Evolutionary conservation across 2,113 vertebrate genomes (phyloP).

Genomic region (Hippopotamus amphibius): DNA sequence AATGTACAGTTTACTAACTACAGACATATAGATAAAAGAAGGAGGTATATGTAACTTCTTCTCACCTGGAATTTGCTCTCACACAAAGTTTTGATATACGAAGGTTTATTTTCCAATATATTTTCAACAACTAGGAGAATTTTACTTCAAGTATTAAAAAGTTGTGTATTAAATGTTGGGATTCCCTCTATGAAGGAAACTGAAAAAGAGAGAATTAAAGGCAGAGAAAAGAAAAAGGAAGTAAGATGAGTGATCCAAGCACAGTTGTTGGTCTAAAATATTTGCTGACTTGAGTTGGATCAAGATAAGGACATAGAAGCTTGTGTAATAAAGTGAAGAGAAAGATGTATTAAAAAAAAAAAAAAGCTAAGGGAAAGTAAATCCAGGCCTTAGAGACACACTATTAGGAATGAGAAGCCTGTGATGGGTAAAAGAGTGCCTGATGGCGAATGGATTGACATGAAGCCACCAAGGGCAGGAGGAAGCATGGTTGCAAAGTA

Average conservation of each 20-base stretch:
- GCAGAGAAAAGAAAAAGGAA: neutral
- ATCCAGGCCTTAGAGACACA: neutral
- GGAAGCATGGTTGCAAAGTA: rapidly evolving
- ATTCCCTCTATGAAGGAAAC: neutral
- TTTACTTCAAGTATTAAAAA: neutral
- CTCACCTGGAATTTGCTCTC: neutral
- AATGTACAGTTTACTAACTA: neutral
- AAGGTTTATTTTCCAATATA: neutral
- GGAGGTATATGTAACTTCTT: neutral
- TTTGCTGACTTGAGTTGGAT: neutral
- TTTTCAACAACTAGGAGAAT: neutral
- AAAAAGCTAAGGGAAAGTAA: neutral
- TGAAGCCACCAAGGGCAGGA: neutral
- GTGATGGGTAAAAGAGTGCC: neutral
- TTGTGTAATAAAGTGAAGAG: neutral
- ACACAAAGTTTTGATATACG: neutral
- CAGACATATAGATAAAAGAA: neutral
- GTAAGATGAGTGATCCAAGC: neutral
- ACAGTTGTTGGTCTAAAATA: no score
- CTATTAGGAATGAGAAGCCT: neutral
- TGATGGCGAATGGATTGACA: neutral
- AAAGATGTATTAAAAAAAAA: neutral
- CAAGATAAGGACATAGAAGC: neutral
- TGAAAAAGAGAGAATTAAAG: neutral
- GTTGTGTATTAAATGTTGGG: neutral